Conservation (phyloP, 2,113 vertebrate genomes). For the Zapornia atra region DNA sequence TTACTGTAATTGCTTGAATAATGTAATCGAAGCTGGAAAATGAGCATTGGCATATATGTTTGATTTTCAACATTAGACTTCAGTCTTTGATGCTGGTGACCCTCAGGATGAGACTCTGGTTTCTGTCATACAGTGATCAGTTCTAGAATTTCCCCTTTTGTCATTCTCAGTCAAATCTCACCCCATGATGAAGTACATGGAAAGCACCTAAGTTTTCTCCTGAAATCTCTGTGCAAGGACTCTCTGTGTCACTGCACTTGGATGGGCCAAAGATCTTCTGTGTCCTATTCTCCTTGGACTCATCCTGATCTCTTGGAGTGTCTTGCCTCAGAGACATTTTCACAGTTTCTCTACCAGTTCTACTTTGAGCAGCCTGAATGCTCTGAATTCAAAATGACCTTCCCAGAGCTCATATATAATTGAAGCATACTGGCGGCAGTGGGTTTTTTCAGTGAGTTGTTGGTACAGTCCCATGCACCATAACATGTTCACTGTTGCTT, state of each 20-base stretch:
- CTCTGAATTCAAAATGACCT: not conserved
- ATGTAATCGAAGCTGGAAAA: not conserved
- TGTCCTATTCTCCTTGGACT: not conserved
- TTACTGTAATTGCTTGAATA: not conserved
- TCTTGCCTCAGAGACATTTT: not conserved
- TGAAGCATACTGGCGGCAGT: not conserved
- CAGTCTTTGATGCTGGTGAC: not conserved
- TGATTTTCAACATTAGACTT: not conserved
- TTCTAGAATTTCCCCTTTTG: not conserved
- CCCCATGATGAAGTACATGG: not conserved
- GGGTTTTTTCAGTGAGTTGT: not conserved
- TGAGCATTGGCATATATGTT: not conserved
- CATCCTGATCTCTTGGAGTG: not conserved
- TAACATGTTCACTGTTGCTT: accelerated
- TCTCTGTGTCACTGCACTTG: not conserved
- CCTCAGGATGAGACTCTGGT: not conserved
- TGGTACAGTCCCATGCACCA: not conserved
- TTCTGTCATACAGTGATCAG: not conserved
- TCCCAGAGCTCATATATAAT: not conserved
- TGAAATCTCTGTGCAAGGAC: not conserved
- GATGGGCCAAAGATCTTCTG: not conserved
- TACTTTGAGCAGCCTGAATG: not conserved
- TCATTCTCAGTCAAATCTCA: not conserved
- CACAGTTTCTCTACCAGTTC: not conserved
- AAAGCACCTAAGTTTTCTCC: not conserved